Percentiles rank a stretch among this genome's conserved stretches.
Evolutionary conservation across 1,140 invertebrate species (phyloP).

Genomic region (Drosophila pruinosa): DNA sequence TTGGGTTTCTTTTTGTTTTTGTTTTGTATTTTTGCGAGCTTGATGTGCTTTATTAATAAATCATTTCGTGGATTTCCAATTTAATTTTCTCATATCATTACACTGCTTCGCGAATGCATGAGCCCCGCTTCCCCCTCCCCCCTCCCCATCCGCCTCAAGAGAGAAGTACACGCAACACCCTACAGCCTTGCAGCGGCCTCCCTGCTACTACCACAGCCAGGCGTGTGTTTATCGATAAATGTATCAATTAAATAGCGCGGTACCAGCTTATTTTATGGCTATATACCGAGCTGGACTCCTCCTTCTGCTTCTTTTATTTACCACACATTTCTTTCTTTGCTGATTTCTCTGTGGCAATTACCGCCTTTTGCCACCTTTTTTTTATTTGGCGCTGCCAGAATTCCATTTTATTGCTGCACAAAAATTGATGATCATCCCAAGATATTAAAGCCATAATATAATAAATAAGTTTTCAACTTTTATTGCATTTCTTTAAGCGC

Average conservation of each 20-base stretch:
- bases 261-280: conserved; percentile 63
- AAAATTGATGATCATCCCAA: not conserved
- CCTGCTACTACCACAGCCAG: not conserved
- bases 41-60: conserved; percentile 82
- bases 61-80: conserved; percentile 81
- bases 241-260: conserved; percentile 81
- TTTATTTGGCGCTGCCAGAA: conserved; percentile 5
- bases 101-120: conserved; percentile 35
- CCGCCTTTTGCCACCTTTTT: conserved; percentile 39
- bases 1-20: not conserved
- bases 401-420: conserved; percentile 30
- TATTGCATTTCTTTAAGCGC: not conserved
- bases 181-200: not conserved
- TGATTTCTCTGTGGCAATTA: conserved; percentile 75
- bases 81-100: conserved; percentile 82
- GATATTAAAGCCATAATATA: not conserved
- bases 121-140: not conserved
- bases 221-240: conserved; percentile 79
- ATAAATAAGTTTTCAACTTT: not conserved
- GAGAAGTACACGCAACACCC: not conserved
- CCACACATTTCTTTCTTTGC: conserved; percentile 16
- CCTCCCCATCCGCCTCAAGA: not conserved
- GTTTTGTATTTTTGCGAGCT: conserved; percentile 55
- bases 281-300: not conserved
- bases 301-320: conserved; percentile 4